phyloP scores from a whole-genome alignment of 2,888 invertebrate genomes.

The Lymantria dispar region DNA sequence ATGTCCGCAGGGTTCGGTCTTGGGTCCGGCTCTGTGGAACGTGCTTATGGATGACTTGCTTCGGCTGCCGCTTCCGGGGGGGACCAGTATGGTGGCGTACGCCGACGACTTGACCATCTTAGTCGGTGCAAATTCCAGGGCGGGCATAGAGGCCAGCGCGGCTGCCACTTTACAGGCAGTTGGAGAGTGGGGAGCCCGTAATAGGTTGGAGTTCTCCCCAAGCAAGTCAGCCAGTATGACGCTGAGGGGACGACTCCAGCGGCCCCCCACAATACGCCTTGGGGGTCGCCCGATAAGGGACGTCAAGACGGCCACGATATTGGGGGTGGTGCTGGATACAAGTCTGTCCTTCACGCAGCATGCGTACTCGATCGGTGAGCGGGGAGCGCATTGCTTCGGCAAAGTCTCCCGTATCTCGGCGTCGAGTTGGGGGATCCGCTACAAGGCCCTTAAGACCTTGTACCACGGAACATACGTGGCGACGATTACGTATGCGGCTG shows the following conservation, averaged over 20 bases:
- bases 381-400: slow-evolving; percentile 24
- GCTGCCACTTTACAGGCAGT: neutral
- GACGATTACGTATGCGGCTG: slow-evolving; percentile 16
- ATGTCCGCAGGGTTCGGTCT: slow-evolving; percentile 31
- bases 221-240: neutral
- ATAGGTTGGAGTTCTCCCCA: neutral
- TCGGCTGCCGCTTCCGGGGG: slow-evolving; percentile 17
- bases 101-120: slow-evolving; percentile 31
- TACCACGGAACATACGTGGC: neutral
- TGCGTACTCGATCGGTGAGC: slow-evolving; percentile 15
- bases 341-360: slow-evolving; percentile 11
- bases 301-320: slow-evolving; percentile 1
- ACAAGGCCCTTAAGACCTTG: neutral
- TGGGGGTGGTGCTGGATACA: slow-evolving; percentile 22
- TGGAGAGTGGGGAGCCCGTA: neutral
- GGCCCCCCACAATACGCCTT: slow-evolving; percentile 2
- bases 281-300: slow-evolving; percentile 1
- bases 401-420: slow-evolving; percentile 32
- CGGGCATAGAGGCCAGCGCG: neutral
- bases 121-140: slow-evolving; percentile 17
- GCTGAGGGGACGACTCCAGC: neutral
- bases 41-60: slow-evolving; percentile 30
- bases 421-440: slow-evolving; percentile 24
- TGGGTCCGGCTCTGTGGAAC: slow-evolving; percentile 29
- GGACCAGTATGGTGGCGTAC: slow-evolving; percentile 19